A percentile compares a stretch with the other conserved stretches of the same genome.
phyloP scores from a whole-genome alignment of 2,797 vertebrate species.

The Lagorchestes hirsutus region DNA sequence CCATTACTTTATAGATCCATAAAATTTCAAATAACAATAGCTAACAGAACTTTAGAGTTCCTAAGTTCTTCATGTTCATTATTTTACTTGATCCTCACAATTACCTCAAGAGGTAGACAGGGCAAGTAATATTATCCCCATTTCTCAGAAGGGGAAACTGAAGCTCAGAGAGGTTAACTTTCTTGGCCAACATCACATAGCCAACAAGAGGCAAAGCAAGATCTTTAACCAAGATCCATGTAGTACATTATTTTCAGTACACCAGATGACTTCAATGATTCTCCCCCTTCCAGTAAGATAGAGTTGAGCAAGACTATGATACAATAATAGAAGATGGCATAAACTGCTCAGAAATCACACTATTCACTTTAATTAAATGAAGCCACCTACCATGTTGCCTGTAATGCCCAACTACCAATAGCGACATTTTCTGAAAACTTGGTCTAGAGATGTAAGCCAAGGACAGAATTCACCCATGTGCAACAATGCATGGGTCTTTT shows the following conservation, averaged over 20 bases:
- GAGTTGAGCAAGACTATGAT: background rate
- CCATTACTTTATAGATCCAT: background rate
- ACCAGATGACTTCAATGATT: background rate
- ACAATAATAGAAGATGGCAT: background rate
- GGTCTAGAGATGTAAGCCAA: background rate
- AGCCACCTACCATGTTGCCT: background rate
- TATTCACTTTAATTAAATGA: background rate
- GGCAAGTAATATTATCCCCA: background rate
- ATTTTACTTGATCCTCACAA: background rate
- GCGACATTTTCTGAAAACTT: background rate
- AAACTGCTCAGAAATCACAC: background rate
- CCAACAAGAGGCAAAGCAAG: background rate
- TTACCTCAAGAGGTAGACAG: background rate
- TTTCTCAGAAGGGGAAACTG: background rate
- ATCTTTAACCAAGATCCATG: background rate
- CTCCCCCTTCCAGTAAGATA: background rate
- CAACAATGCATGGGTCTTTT: no score
- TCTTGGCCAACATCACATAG: background rate
- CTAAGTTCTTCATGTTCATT: background rate
- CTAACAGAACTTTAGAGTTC: background rate
- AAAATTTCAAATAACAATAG: background rate
- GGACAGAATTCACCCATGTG: background rate
- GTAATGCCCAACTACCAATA: background rate
- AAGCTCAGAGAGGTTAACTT: background rate
- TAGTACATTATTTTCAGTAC: background rate